These are phyloP conservation scores for Plecotus auritus DNA, from an alignment of 2,113 vertebrate species.

Conservation along the genomic window DNA sequence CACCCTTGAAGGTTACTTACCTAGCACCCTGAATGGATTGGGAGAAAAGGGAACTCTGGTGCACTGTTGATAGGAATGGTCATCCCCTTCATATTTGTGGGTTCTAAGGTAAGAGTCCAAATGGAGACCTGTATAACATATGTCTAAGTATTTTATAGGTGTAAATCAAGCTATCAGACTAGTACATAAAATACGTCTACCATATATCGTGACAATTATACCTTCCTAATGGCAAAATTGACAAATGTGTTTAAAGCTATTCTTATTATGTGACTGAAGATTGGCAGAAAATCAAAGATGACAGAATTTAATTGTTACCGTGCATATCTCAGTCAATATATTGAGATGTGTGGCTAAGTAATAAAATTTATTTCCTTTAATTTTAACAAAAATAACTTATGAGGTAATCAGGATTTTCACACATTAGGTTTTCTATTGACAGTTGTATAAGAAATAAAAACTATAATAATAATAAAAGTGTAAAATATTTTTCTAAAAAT, in stretches of 20 bases:
- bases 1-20: neutral
- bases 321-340: neutral
- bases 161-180: neutral
- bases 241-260: conserved; percentile 54
- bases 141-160: neutral
- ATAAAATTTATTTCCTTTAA: conserved; percentile 45
- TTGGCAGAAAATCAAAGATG: conserved; percentile 51
- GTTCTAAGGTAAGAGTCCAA: neutral
- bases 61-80: too few species aligned
- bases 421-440: neutral
- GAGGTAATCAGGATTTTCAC: conserved; percentile 4
- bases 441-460: conserved; percentile 37
- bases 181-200: neutral
- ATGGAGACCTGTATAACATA: neutral
- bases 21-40: neutral
- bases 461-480: neutral
- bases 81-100: neutral
- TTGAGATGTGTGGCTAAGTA: conserved; percentile 6
- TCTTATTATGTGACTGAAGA: conserved; percentile 49
- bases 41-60: too few species aligned
- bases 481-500: conserved; percentile 26
- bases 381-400: conserved; percentile 25
- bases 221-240: conserved; percentile 46
- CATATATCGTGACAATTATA: conserved; percentile 15
- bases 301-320: conserved; percentile 46